Conservation (phyloP, 2,113 vertebrate genomes). For the Tyrannus savana region DNA sequence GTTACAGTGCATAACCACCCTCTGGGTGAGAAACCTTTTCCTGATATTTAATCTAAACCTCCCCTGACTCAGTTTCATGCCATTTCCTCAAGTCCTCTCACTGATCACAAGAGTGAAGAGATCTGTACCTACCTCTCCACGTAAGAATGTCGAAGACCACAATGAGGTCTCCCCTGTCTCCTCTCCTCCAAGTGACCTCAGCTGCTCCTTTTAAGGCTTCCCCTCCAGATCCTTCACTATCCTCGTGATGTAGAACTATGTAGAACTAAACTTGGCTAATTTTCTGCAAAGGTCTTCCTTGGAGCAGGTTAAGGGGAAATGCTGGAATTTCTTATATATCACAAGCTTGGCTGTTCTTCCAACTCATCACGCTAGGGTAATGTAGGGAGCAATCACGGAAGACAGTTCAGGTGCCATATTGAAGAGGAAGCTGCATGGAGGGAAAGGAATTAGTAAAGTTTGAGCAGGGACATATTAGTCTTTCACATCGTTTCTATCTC, state of each 20-base stretch:
- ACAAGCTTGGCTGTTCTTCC: neutral
- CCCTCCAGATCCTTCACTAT: neutral
- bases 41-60: neutral
- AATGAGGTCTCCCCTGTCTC: neutral
- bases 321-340: neutral
- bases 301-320: neutral
- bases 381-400: rapidly evolving
- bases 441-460: neutral
- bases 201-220: neutral
- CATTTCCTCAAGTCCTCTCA: neutral
- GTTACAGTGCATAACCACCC: neutral
- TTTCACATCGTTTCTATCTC: neutral
- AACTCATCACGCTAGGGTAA: neutral
- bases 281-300: neutral
- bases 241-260: neutral
- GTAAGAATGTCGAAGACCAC: neutral
- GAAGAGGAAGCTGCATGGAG: neutral
- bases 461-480: neutral
- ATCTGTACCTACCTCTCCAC: neutral
- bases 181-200: neutral
- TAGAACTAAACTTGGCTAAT: neutral
- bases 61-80: rapidly evolving
- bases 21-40: neutral
- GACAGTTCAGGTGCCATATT: neutral
- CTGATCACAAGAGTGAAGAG: neutral